Evolutionary conservation across 2,888 invertebrate species (phyloP).

Genomic region (Salticus scenicus): DNA sequence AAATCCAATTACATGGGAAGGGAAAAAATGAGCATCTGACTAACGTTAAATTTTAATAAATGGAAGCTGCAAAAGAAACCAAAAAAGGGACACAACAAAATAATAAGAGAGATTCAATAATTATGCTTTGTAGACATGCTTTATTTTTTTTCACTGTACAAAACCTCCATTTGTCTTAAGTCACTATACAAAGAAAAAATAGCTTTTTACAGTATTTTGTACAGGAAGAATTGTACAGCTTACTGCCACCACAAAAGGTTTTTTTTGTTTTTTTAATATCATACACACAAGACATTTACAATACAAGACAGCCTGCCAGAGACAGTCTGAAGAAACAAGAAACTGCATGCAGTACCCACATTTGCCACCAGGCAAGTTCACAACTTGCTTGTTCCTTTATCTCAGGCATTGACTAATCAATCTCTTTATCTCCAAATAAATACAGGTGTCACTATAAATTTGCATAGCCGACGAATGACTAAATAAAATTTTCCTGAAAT

Average conservation of each 20-base stretch:
- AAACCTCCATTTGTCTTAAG: constrained; percentile 55
- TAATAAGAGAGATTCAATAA: not conserved
- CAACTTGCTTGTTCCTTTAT: constrained; percentile 19
- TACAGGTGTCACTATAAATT: constrained; percentile 5
- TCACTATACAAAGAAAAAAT: constrained; percentile 70
- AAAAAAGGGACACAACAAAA: not conserved
- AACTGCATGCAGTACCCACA: constrained; percentile 41
- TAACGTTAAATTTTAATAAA: too few species aligned
- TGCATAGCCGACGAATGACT: not conserved
- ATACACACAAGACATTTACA: constrained; percentile 38
- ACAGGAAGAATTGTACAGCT: constrained; percentile 64
- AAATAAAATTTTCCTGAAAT: constrained; percentile 1
- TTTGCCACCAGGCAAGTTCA: constrained; percentile 41
- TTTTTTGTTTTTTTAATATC: too few species aligned
- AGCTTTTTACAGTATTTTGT: constrained; percentile 70
- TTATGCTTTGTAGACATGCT: constrained; percentile 36
- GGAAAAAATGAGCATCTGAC: too few species aligned
- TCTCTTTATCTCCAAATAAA: constrained; percentile 24
- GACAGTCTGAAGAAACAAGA: constrained; percentile 42
- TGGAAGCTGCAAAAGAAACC: not conserved
- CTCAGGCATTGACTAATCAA: constrained; percentile 24
- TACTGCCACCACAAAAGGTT: constrained; percentile 46
- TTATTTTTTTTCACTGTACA: constrained; percentile 69
- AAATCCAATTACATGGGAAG: too few species aligned
- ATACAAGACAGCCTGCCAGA: constrained; percentile 47